Conservation (phyloP, 2,797 vertebrate genomes). For the Chaunax sp. region DNA sequence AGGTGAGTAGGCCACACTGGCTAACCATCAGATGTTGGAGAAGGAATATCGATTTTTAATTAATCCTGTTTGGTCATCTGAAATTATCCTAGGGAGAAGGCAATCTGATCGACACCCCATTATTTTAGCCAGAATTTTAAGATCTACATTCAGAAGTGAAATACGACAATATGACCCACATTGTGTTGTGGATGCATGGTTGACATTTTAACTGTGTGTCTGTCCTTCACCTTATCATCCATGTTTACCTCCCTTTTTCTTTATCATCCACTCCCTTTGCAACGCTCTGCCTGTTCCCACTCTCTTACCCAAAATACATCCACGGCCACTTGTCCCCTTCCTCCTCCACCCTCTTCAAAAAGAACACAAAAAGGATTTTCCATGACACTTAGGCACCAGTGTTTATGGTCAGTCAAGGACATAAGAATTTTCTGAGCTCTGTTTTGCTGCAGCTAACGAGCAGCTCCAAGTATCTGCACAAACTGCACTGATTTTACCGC, state of each 20-base stretch:
- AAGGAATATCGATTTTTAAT: no score
- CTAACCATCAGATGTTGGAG: no score
- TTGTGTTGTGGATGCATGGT: no score
- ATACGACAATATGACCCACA: no score
- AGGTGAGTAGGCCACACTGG: no score
- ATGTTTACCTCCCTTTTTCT: neutral
- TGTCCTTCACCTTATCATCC: conserved; percentile 19
- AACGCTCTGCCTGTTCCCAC: neutral
- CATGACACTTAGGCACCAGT: conserved; percentile 35
- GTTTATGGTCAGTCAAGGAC: conserved; percentile 55
- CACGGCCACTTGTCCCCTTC: neutral
- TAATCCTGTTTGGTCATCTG: no score
- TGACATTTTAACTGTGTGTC: no score
- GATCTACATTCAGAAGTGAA: no score
- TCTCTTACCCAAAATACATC: conserved; percentile 9
- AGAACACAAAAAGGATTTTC: conserved; percentile 33
- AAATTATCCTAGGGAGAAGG: no score
- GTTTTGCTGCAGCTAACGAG: neutral
- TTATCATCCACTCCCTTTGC: neutral
- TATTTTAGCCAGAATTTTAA: no score
- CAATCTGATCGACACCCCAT: no score
- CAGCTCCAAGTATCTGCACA: conserved; percentile 33
- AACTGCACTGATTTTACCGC: neutral
- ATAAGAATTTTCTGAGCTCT: conserved; percentile 37
- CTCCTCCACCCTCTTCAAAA: neutral